A percentile compares a stretch with the other conserved stretches of the same genome.
These are phyloP conservation scores for Neogobius melanostomus DNA, from an alignment of 2,113 vertebrate genomes.

Conservation along the genomic window DNA sequence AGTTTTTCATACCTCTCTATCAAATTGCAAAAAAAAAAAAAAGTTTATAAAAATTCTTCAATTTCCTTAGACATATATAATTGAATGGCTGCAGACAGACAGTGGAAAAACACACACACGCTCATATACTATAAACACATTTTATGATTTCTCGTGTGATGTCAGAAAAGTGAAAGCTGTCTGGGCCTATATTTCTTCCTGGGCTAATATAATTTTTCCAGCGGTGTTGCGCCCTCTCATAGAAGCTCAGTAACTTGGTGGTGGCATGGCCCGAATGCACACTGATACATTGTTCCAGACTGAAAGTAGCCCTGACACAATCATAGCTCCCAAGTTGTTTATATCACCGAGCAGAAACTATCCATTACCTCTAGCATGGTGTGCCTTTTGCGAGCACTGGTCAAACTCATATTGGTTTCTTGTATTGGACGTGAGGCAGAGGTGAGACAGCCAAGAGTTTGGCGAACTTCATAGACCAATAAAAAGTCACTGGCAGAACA, in stretches of 20 bases:
- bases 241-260: slow-evolving; percentile 50
- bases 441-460: slow-evolving; percentile 34
- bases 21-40: slow-evolving; percentile 46
- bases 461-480: slow-evolving; percentile 49
- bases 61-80: slow-evolving; percentile 48
- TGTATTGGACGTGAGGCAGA: slow-evolving; percentile 47
- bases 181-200: slow-evolving; percentile 54
- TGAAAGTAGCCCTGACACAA: slow-evolving; percentile 47
- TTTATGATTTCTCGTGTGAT: slow-evolving; percentile 57
- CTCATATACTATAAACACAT: slow-evolving; percentile 14
- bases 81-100: slow-evolving; percentile 42
- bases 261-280: slow-evolving; percentile 44
- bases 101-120: neutral
- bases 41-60: slow-evolving; percentile 52
- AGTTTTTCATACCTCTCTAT: slow-evolving; percentile 1
- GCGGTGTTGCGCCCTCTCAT: slow-evolving; percentile 29
- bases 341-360: slow-evolving; percentile 63
- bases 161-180: slow-evolving; percentile 58
- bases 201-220: slow-evolving; percentile 64
- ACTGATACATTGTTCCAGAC: slow-evolving; percentile 57
- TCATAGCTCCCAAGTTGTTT: slow-evolving; percentile 65
- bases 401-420: slow-evolving; percentile 67
- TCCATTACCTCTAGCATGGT: slow-evolving; percentile 64
- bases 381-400: slow-evolving; percentile 52
- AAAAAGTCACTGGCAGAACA: slow-evolving; percentile 18